Evolutionary conservation across 2,113 vertebrate genomes (phyloP).

Genomic region (Haemorhous mexicanus): DNA sequence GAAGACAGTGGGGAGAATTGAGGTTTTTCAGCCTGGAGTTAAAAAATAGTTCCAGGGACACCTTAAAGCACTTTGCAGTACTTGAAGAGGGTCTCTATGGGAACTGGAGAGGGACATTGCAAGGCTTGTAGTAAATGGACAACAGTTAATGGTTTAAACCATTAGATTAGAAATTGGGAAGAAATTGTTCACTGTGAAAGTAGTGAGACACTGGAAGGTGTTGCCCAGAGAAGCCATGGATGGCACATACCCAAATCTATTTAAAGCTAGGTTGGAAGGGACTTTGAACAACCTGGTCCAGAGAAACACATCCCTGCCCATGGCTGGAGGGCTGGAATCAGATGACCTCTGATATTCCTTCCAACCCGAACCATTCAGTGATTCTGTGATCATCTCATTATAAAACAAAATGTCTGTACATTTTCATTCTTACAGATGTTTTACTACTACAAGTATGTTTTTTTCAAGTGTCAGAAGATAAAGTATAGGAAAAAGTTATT

Average conservation of each 20-base stretch:
- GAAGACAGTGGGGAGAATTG: background rate
- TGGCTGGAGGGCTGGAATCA: background rate
- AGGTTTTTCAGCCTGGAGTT: background rate
- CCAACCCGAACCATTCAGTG: background rate
- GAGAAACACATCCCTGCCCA: background rate
- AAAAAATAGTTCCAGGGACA: background rate
- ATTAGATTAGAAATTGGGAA: background rate
- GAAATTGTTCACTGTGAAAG: background rate
- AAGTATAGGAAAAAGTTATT: background rate
- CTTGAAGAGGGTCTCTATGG: too few relatives aligned
- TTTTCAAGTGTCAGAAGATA: background rate
- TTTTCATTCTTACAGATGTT: constrained; percentile 2
- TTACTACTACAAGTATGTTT: background rate
- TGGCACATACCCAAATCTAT: background rate
- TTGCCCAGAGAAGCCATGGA: background rate
- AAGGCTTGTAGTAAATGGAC: background rate
- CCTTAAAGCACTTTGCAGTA: background rate
- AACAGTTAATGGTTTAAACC: background rate
- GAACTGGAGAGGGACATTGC: background rate
- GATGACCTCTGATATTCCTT: background rate
- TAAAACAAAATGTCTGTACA: constrained; percentile 1
- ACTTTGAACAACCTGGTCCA: background rate
- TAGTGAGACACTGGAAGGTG: background rate
- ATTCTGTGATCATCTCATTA: background rate
- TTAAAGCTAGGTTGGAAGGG: background rate